Evolutionary conservation across 2,888 invertebrate genomes (phyloP), one percentile per base, ranked within the genome.

Genomic region (Stomorhina lunata): DNA sequence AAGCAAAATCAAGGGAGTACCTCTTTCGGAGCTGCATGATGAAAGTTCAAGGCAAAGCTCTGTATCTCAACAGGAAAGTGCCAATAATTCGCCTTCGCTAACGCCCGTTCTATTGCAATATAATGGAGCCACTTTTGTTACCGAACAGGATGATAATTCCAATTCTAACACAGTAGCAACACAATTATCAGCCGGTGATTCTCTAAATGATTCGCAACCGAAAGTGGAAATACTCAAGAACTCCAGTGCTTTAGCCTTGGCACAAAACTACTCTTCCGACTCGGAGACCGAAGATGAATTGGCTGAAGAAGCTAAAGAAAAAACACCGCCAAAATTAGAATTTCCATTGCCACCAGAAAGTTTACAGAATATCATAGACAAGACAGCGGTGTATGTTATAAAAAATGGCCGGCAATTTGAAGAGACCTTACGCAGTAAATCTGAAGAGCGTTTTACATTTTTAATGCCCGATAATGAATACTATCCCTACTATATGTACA

Each of bases 361-460:
- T 86, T 92, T 96, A 0, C 95, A 95, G 88, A 93, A 96, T 20
- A 96, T 99, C 7, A 96, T 99, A 77, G 98, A 98, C 91, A 98
- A 98, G 91, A 98, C 99, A 95, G 99, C 99, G 0, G 95, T 95
- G 84, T 99, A 99, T 90, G 99, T 99, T 0, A 96, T 97, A 0
- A 97, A 97, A 86, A 99, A 99, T 91, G 99, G 99, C 0, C 94
- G 95, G 72, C 96, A 97, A 87, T 99, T 99, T 89, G 99, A 99
- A 86, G 94, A 95, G 37, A 96, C 97, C 27, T 95, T 97, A 9
- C 95, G 94, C 86, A 94, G 94, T 2, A 97, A 96, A 88, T 95
- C 95, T 68, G 98, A 98, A 89, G 94, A 95, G 0, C 92, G 98
- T 34, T 98, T 99, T 90, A 94, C 94, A 25, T 99, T 99, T 90